Conservation (phyloP, 2,113 vertebrate genomes). For the Turdus rufiventris region DNA sequence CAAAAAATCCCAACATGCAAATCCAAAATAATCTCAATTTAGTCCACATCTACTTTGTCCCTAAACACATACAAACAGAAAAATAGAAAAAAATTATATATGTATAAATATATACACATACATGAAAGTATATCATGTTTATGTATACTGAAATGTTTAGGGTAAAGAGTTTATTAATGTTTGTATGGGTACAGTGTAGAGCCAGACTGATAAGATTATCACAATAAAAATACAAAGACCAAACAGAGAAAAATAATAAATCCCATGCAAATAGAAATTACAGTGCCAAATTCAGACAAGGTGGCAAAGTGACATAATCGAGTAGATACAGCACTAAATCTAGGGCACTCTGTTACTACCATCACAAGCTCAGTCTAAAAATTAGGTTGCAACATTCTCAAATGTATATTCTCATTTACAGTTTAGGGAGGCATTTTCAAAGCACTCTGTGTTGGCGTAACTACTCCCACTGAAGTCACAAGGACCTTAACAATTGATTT, state of each 20-base stretch:
- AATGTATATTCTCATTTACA: slow-evolving; percentile 60
- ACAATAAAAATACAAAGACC: not conserved
- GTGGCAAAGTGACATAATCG: slow-evolving; percentile 41
- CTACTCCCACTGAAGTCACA: slow-evolving; percentile 31
- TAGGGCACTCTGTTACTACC: slow-evolving; percentile 52
- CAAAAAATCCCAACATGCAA: not conserved
- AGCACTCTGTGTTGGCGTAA: not conserved
- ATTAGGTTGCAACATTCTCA: slow-evolving; percentile 63
- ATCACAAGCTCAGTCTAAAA: slow-evolving; percentile 36
- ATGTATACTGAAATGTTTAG: not conserved
- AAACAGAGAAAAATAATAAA: not conserved
- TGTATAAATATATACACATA: not conserved
- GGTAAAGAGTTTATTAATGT: not conserved
- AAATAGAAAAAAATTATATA: not conserved
- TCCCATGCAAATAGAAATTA: not conserved
- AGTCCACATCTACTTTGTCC: not conserved
- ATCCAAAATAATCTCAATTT: not conserved
- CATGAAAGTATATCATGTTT: not conserved
- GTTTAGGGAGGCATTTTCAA: slow-evolving; percentile 51
- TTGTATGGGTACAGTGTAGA: not conserved
- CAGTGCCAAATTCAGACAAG: not conserved
- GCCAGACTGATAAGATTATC: not conserved
- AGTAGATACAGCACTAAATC: slow-evolving; percentile 11
- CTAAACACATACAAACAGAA: not conserved
- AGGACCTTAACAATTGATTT: slow-evolving; percentile 40